phyloP scores from a whole-genome alignment of 2,797 vertebrate genomes.

The Leptatherina wallacei region DNA sequence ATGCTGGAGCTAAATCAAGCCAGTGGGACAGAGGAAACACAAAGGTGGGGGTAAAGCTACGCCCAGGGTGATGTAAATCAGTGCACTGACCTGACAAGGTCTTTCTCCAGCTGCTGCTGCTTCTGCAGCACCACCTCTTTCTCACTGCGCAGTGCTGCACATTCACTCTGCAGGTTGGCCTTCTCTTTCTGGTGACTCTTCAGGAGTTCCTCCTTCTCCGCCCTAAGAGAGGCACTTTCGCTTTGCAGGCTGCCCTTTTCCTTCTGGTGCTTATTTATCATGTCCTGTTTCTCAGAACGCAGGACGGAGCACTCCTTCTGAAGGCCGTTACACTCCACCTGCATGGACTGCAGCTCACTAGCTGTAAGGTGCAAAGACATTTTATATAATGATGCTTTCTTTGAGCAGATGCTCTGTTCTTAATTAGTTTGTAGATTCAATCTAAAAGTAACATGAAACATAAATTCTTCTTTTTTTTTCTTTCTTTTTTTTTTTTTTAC shows the following conservation, averaged over 20 bases:
- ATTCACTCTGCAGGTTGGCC: slow-evolving; percentile 87
- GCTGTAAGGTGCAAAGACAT: slow-evolving; percentile 52
- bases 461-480: not conserved
- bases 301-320: slow-evolving; percentile 81
- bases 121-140: slow-evolving; percentile 86
- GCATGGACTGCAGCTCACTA: slow-evolving; percentile 91
- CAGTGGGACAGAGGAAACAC: slow-evolving; percentile 16
- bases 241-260: slow-evolving; percentile 88
- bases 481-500: not conserved
- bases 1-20: not conserved
- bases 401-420: slow-evolving; percentile 33
- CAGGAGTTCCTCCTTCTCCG: slow-evolving; percentile 85
- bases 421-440: slow-evolving; percentile 20
- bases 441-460: not conserved
- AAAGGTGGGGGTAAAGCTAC: slow-evolving; percentile 1
- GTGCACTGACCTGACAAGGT: slow-evolving; percentile 88
- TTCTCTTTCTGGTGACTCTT: slow-evolving; percentile 90
- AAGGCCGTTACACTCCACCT: slow-evolving; percentile 83
- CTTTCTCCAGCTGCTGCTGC: slow-evolving; percentile 89
- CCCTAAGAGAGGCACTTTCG: slow-evolving; percentile 85
- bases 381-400: slow-evolving; percentile 22
- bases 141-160: slow-evolving; percentile 78
- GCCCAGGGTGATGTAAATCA: slow-evolving; percentile 61
- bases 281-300: slow-evolving; percentile 83
- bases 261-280: slow-evolving; percentile 88